phyloP scores from a whole-genome alignment of 92 coral and sea anemone genomes.

The Porites lobata region DNA sequence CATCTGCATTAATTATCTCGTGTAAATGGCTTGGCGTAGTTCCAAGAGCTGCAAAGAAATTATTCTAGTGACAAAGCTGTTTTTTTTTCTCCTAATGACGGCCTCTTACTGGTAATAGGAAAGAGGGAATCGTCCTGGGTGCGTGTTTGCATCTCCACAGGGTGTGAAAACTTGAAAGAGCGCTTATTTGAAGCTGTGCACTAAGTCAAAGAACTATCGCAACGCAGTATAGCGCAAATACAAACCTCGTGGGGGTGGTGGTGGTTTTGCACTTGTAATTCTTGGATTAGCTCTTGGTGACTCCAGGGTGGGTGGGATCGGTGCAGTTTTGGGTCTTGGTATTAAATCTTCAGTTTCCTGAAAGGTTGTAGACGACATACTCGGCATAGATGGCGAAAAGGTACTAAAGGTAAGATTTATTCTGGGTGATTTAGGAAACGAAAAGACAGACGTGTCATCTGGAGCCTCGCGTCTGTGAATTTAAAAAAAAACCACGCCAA shows the following conservation, averaged over 20 bases:
- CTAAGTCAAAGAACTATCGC: background rate
- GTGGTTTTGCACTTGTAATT: constrained; percentile 92
- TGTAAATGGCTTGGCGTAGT: constrained; percentile 76
- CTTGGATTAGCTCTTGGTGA: constrained; percentile 95
- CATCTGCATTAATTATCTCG: constrained; percentile 79
- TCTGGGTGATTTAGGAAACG: constrained; percentile 28
- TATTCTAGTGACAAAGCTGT: background rate
- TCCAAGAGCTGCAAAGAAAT: constrained; percentile 74
- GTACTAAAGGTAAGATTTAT: background rate
- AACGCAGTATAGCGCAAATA: background rate
- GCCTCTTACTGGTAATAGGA: too few species aligned
- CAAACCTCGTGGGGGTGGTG: constrained; percentile 87
- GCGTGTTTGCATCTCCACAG: too few species aligned
- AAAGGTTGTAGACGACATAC: background rate
- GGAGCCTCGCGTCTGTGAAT: background rate
- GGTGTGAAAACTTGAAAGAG: too few species aligned
- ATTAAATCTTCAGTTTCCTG: constrained; percentile 18
- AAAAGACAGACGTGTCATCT: constrained; percentile 18
- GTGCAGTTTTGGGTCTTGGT: constrained; percentile 89
- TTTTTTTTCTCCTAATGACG: too few species aligned
- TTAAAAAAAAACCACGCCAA: background rate
- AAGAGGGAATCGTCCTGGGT: too few species aligned
- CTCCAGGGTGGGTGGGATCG: constrained; percentile 93
- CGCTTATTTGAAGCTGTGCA: background rate
- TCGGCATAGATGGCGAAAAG: constrained; percentile 42